Evolutionary conservation across 2,888 invertebrate species (phyloP), one percentile per base, ranked within the genome.

Genomic region (Apomyelois bistriatella): DNA sequence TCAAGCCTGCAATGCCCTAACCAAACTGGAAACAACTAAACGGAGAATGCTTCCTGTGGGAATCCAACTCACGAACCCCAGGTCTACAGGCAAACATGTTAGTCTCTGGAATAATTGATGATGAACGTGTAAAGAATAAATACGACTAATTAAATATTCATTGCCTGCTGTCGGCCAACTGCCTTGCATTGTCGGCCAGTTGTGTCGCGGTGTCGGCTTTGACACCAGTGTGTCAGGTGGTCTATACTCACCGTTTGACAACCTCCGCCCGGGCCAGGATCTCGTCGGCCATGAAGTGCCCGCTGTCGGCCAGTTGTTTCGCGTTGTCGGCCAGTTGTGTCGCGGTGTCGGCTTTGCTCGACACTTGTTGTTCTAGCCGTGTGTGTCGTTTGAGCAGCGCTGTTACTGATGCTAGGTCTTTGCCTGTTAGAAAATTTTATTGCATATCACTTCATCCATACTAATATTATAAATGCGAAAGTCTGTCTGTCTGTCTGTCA

Each of bases 241-340:
- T n/a, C n/a, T 3, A 28, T 28, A 40, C 40, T 40, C 40, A 79
- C 87, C 85, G 70, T 37, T 76, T 72, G 13, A 80, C 77, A 12
- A 82, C 76, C 0, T 79, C 79, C 0, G 97, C 95, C 56, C 94
- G 92, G 35, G 93, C 93, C 55, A 95, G 93, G 52, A 98, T 95
- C 70, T 98, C 97, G 3, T 95, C 95, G 43, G 94, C 94, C 93
- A 98, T 94, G 85, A 98, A 99, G 82, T 99, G 98, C 68, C 94
- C 93, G 51, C 93, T 93, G 61, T 94, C 93, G 57, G 94, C 93
- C 70, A 98, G 96, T 52, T 94, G 94, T 3, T 93, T 92, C 5
- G 97, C 96, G 15, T 94, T 95, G 62, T 96, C 95, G 58, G 95
- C 95, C 17, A 96, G 92, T 53, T 93, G 93, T 48, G 95, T 93